Conservation (phyloP, 1,140 invertebrate genomes). For the Diorhabda elongata region DNA sequence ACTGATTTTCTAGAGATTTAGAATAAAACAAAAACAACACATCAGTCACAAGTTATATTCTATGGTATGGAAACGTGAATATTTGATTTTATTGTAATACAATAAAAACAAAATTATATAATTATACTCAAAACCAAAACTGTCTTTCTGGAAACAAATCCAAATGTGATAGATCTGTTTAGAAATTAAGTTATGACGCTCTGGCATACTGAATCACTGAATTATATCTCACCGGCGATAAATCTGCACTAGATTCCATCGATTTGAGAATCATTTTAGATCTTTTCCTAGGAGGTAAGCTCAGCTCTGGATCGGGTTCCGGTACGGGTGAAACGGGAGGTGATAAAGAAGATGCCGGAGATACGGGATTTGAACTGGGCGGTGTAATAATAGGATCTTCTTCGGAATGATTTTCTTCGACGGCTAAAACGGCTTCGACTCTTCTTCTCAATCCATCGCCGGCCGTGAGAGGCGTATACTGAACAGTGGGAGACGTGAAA, state of each 20-base stretch:
- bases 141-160: background rate
- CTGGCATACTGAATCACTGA: conserved; percentile 79
- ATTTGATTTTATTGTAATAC: background rate
- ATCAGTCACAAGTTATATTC: too few species aligned
- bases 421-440: conserved; percentile 65
- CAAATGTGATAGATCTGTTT: conserved; percentile 10
- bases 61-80: too few species aligned
- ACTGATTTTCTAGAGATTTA: too few species aligned
- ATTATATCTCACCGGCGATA: conserved; percentile 57
- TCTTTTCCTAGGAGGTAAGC: conserved; percentile 70
- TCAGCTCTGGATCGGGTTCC: conserved; percentile 60
- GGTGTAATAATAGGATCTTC: conserved; percentile 57
- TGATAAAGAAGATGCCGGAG: conserved; percentile 60
- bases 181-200: conserved; percentile 53
- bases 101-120: conserved; percentile 22
- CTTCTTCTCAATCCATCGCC: conserved; percentile 64
- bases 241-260: conserved; percentile 53
- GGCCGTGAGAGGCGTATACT: conserved; percentile 46
- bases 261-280: conserved; percentile 72
- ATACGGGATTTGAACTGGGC: conserved; percentile 60
- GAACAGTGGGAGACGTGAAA: conserved; percentile 32
- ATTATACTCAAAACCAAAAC: conserved; percentile 17
- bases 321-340: conserved; percentile 61
- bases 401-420: conserved; percentile 51
- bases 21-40: too few species aligned